Base-by-base conservation (phyloP, 1,140 invertebrate species). In the Hypothenemus hampei region DNA sequence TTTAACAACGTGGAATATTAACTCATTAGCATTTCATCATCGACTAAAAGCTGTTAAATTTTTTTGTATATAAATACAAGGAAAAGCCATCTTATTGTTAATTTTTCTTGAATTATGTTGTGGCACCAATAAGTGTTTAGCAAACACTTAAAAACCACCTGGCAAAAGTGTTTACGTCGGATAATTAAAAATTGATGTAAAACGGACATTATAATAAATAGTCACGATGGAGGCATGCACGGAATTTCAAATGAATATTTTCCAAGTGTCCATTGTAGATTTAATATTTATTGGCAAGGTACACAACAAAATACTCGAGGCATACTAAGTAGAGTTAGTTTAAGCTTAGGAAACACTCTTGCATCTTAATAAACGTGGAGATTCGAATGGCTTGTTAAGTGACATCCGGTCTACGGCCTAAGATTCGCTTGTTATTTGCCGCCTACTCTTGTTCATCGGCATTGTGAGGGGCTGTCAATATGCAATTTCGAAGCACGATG, bases 221-320 rank as follows among this genome's bases (percentile, higher is more conserved):
- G 35, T 47, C 57, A 45, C 20, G 41, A 23, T 48, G 22, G 24
- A 18, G 36, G 21, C 53, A 37, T 52, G 52, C 21, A 26, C 23
- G 39, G 53, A 52, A 60, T 55, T 40, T 19, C 31, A 52, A 57
- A 44, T 47, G 49, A 31, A 39, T 51, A 56, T 56, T 60, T 56
- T 60, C 44, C 58, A 54, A 46, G 41, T 44, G 43, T 51, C 44
- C 37, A 49, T 59, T 56, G 52, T 60, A 26, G 22, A 51, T 56
- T 48, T 60, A 60, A 60, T 60, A 60, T 60, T 56, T 43, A 60
- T 60, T 57, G 47, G 52, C 41, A 52, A 60, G 58, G 52, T 60
- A 50, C 36, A 49, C 50, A 49, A 54, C 35, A 50, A 59, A 35
- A 51, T 45, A 45, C 49, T 20, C 21, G 33, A 44, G 39, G 58